These are phyloP conservation scores for Clarias pachynema DNA, from an alignment of 2,797 vertebrate species.

Conservation along the genomic window DNA sequence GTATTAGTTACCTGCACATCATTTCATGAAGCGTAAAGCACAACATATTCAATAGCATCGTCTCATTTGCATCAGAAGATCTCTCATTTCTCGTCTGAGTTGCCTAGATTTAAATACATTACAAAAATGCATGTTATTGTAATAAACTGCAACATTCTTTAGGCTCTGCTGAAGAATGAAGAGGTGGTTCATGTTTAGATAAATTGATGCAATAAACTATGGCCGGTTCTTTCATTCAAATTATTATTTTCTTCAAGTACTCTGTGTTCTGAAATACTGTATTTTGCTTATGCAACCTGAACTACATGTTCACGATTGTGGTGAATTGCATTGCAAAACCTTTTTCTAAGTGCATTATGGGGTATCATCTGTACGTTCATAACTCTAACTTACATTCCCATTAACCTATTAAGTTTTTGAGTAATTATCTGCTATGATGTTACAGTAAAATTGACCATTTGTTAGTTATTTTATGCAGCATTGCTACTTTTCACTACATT, in stretches of 20 bases:
- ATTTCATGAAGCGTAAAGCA: no score
- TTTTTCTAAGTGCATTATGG: not conserved
- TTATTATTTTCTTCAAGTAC: not conserved
- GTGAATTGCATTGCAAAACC: not conserved
- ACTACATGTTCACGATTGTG: not conserved
- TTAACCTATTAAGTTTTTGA: not conserved
- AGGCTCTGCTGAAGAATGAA: not conserved
- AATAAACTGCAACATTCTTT: not conserved
- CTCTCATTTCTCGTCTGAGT: no score
- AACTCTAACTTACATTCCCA: not conserved
- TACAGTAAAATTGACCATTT: not conserved
- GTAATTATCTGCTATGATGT: not conserved
- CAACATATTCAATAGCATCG: no score
- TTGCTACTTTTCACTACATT: not conserved
- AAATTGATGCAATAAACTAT: not conserved
- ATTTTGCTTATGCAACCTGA: not conserved
- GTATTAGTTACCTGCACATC: no score
- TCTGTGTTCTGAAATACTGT: not conserved
- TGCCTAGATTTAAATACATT: not conserved
- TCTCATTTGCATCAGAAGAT: no score
- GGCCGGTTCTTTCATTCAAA: not conserved
- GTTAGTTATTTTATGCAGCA: not conserved
- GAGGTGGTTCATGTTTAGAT: no score
- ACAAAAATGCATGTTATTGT: not conserved
- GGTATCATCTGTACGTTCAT: not conserved